Evolutionary conservation across 2,113 vertebrate genomes (phyloP).

Genomic region (Protobothrops mucrosquamatus): DNA sequence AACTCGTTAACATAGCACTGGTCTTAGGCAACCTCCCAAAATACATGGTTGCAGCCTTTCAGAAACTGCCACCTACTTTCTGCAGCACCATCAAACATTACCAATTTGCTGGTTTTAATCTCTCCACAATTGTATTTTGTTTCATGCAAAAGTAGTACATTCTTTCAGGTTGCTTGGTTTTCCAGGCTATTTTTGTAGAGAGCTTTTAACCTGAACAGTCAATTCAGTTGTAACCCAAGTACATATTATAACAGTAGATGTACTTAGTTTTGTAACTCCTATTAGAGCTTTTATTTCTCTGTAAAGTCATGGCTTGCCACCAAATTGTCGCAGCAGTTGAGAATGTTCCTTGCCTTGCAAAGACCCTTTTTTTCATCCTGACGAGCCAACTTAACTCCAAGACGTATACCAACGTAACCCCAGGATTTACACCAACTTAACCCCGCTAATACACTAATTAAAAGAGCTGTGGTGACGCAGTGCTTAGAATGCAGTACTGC

Average conservation of each 20-base stretch:
- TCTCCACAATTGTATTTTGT: background rate
- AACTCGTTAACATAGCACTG: background rate
- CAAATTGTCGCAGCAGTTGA: background rate
- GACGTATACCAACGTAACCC: background rate
- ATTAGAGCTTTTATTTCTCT: background rate
- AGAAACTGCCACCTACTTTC: background rate
- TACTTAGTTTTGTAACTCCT: background rate
- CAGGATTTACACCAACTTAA: background rate
- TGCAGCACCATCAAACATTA: background rate
- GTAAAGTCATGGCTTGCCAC: background rate
- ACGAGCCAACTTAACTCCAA: background rate
- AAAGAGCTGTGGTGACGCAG: background rate
- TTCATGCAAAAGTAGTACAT: background rate
- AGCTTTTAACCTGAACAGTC: background rate
- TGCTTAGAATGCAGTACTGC: background rate
- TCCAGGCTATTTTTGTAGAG: background rate
- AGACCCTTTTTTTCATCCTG: background rate
- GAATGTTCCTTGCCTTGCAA: background rate
- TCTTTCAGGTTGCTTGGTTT: background rate
- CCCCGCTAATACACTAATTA: background rate
- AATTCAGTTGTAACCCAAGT: background rate
- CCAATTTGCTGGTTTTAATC: background rate
- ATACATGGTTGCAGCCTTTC: background rate
- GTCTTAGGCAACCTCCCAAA: background rate
- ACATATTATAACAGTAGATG: background rate